Evolutionary conservation across 2,113 vertebrate species (phyloP).

Genomic region (Acanthochromis polyacanthus): DNA sequence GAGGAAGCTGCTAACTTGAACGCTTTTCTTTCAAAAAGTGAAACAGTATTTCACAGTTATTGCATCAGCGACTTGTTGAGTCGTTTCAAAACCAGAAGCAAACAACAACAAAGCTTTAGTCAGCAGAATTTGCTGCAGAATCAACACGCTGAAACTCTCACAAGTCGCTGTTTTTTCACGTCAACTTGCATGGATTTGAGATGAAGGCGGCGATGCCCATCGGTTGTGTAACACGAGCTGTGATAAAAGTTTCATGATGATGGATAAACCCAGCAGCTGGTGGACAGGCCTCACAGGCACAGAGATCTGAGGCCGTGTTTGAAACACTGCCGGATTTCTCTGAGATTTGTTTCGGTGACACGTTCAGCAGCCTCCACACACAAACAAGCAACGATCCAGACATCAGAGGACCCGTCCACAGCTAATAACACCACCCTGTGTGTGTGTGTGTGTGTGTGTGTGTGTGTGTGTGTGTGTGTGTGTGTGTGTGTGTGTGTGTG

Average conservation of each 20-base stretch:
- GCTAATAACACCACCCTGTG: constrained; percentile 36
- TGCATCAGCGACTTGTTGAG: constrained; percentile 44
- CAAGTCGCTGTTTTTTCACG: not conserved
- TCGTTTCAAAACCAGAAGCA: not conserved
- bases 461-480: no score
- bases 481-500: no score
- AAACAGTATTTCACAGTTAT: constrained; percentile 31
- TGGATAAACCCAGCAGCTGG: not conserved
- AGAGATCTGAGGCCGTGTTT: not conserved
- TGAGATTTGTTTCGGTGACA: not conserved
- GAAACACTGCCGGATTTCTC: not conserved
- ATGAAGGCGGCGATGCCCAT: not conserved
- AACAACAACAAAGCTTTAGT: constrained; percentile 28
- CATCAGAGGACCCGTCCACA: constrained; percentile 34
- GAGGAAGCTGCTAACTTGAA: not conserved
- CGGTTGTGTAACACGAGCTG: constrained; percentile 10
- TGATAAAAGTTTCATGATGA: constrained; percentile 10
- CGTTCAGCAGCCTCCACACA: not conserved
- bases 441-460: no score
- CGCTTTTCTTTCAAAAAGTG: constrained; percentile 3
- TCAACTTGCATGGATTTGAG: not conserved
- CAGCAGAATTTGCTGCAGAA: constrained; percentile 13
- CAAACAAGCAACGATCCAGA: constrained; percentile 24
- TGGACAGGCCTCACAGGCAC: not conserved
- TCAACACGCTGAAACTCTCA: not conserved